phyloP scores from a whole-genome alignment of 2,888 invertebrate species.

The Ophion ellenae region DNA sequence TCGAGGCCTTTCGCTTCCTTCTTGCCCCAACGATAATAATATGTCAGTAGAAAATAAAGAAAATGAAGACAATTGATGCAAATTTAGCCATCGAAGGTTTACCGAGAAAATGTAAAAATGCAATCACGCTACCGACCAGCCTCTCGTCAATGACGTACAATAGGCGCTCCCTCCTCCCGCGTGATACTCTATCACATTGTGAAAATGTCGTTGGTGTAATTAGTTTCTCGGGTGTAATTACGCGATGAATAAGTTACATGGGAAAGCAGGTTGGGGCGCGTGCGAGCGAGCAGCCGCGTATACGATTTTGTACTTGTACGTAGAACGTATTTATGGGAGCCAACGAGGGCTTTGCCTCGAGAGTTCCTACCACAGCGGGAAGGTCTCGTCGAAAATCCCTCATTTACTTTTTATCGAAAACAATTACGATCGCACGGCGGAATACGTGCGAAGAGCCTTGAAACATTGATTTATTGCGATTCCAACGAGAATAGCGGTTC shows the following conservation, averaged over 20 bases:
- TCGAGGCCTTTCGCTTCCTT: too few relatives aligned
- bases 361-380: slow-evolving; percentile 13
- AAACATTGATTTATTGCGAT: slow-evolving; percentile 30
- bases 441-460: slow-evolving; percentile 15
- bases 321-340: not conserved
- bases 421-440: slow-evolving; percentile 49
- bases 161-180: not conserved
- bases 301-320: slow-evolving; percentile 3
- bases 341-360: too few relatives aligned
- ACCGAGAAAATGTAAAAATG: slow-evolving; percentile 10
- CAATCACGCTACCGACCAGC: slow-evolving; percentile 8
- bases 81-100: not conserved
- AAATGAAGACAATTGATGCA: not conserved
- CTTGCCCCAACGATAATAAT: too few relatives aligned
- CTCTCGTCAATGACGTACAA: not conserved
- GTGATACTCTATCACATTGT: slow-evolving; percentile 7
- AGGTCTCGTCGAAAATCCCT: slow-evolving; percentile 45
- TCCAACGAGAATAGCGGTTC: slow-evolving; percentile 6
- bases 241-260: slow-evolving; percentile 42
- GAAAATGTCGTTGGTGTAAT: slow-evolving; percentile 57
- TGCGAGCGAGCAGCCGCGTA: not conserved
- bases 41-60: not conserved
- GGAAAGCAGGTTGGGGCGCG: slow-evolving; percentile 39
- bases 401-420: slow-evolving; percentile 38
- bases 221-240: slow-evolving; percentile 55